Evolutionary conservation across 2,113 vertebrate genomes (phyloP), one percentile per base, ranked within the genome.

Genomic region (Zapornia atra): DNA sequence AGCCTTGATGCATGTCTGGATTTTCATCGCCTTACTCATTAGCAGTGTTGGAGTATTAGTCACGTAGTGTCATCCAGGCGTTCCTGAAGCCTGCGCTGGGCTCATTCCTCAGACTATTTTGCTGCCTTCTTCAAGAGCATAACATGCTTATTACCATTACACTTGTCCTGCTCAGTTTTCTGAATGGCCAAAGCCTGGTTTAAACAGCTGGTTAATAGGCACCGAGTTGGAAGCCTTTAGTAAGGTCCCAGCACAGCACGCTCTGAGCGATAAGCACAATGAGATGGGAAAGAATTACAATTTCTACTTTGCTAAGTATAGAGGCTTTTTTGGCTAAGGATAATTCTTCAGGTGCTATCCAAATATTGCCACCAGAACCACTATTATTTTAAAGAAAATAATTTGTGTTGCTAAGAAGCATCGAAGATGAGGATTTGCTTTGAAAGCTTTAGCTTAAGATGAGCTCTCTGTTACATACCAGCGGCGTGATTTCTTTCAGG

Each of bases 21-120:
- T 92, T 95, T 94, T 93, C 56, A 81, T 88, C 92, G 80, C 70
- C 64, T 82, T 82, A 38, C 51, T 95, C 92, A 64, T 91, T 92
- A 88, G 88, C 42, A 48, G 36, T 86, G 78, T 78, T 94, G 79
- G 82, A 70, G 33, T 70, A 88, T 93, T 90, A 90, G 82, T 94
- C 86, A 87, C 14, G 33, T 72, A 59, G 75, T 61, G 54, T 92
- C 60, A 93, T 68, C 72, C 53, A 54, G 83, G 76, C 95, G 78
- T 72, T 95, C 86, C 90, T 90, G 88, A 59, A 83, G 64, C 75
- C 66, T 90, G 68, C 75, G 48, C 59, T 38, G 71, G 86, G 71
- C 71, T 94, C 51, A 5, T 95, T 95, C 33, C 60, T 92, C 36
- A 44, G 63, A 54, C 28, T 83, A 18, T 91, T 94, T 93, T 94